Conservation (phyloP, 2,113 vertebrate genomes). For the Varanus komodoensis region DNA sequence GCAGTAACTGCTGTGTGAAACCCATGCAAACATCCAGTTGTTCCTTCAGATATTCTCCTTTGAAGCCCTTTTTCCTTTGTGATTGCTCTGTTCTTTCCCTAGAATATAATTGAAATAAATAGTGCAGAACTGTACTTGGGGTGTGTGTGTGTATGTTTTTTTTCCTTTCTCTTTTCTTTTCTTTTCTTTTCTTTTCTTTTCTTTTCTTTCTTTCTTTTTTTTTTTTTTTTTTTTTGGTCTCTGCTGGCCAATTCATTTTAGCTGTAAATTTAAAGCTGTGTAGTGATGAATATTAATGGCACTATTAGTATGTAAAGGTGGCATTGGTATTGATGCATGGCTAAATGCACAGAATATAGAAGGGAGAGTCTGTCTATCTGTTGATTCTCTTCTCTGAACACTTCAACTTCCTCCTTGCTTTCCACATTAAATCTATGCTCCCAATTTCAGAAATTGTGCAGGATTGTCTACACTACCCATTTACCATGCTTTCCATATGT, state of each 20-base stretch:
- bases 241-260: conserved; percentile 68
- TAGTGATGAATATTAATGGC: conserved; percentile 69
- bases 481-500: background rate
- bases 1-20: background rate
- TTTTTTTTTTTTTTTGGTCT: background rate
- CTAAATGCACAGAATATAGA: conserved; percentile 41
- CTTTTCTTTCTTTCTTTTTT: no score
- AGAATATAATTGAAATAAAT: conserved; percentile 69
- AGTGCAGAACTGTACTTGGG: conserved; percentile 46
- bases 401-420: background rate
- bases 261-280: conserved; percentile 58
- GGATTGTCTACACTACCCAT: background rate
- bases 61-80: conserved; percentile 35
- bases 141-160: background rate
- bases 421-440: background rate
- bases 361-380: conserved; percentile 40
- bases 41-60: conserved; percentile 30
- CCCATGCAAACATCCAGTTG: conserved; percentile 34
- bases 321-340: conserved; percentile 55
- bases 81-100: conserved; percentile 39
- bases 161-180: no score
- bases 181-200: no score
- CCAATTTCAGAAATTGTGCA: conserved; percentile 30
- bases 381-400: conserved; percentile 34
- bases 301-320: conserved; percentile 62